A percentile compares a stretch with the other conserved stretches of the same genome.
These are phyloP conservation scores for Cydia amplana DNA, from an alignment of 1,140 invertebrate genomes.

Conservation along the genomic window DNA sequence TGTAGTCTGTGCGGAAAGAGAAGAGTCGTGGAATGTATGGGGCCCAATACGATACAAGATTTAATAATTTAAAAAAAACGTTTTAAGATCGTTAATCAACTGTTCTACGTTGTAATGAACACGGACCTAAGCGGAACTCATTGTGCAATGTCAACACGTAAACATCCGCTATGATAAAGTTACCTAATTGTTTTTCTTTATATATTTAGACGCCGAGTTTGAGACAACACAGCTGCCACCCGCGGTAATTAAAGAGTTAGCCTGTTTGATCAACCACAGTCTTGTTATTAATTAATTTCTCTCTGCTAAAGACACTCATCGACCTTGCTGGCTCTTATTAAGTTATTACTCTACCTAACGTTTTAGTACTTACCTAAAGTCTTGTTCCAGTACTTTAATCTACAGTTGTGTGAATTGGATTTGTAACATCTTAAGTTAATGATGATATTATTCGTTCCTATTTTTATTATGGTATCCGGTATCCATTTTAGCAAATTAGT, in stretches of 20 bases:
- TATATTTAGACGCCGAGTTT: conserved; percentile 17
- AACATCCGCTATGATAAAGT: background rate
- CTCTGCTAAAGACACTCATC: background rate
- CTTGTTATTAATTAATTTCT: conserved; percentile 18
- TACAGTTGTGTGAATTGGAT: too few relatives aligned
- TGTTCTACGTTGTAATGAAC: background rate
- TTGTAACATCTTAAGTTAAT: too few relatives aligned
- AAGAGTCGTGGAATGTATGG: too few relatives aligned
- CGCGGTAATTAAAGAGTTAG: conserved; percentile 22
- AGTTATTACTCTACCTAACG: background rate
- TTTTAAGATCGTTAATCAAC: too few relatives aligned
- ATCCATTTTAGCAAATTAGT: too few relatives aligned
- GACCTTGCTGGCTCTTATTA: background rate
- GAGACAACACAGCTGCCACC: conserved; percentile 17
- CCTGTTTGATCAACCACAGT: conserved; percentile 16
- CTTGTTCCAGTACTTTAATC: too few relatives aligned
- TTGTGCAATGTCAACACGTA: conserved; percentile 1
- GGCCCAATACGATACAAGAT: too few relatives aligned
- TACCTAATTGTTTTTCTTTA: conserved; percentile 31
- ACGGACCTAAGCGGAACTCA: background rate
- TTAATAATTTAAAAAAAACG: too few relatives aligned
- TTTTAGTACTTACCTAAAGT: too few relatives aligned
- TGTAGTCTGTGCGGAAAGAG: too few relatives aligned
- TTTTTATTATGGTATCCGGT: too few relatives aligned
- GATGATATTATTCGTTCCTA: too few relatives aligned